Base-by-base conservation (phyloP, 2,797 vertebrate species). In the Notolepis coatsorum region DNA sequence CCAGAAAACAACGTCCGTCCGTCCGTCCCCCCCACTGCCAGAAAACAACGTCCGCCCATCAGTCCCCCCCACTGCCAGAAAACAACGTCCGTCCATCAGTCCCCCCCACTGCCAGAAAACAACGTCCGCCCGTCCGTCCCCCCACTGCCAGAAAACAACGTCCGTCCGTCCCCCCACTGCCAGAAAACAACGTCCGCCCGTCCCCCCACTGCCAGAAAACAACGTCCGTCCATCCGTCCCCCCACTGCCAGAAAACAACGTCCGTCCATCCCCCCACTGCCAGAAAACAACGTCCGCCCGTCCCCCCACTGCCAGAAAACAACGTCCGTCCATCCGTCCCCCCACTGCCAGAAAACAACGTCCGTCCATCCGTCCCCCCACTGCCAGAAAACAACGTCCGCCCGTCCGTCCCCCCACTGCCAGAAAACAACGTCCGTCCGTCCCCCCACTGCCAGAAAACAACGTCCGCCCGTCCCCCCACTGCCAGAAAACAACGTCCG, bases 401-500 rank as follows among this genome's bases (percentile, higher is more conserved):
- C 57, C 5, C 73, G 77, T 47, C 43, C 77, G 42, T 65, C 68
- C 69, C 48, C 82, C 77, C 70, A 54, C n/a, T n/a, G n/a, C n/a
- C n/a, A n/a, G n/a, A n/a, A n/a, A n/a, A n/a, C n/a, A n/a, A n/a
- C 59, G 61, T 55, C 5, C 73, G 77, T 47, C 43, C 77, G 42
- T 65, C 68, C 69, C 48, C 82, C 77, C 70, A 54, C n/a, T n/a
- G n/a, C n/a, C n/a, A n/a, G n/a, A n/a, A n/a, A n/a, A n/a, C n/a
- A n/a, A 89, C 88, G 53, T 81, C 41, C 59, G 61, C 57, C 5
- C 73, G 77, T 47, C 43, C 77, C 38, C 65, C 68, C 69, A 46
- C 82, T 75, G n/a, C n/a, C n/a, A n/a, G n/a, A n/a, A n/a, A n/a
- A n/a, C 70, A 54, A 89, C 88, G 53, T 81, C 41, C 59, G 61